Percentiles rank a stretch among this genome's conserved stretches.
These are phyloP conservation scores for Anthophora plumipes DNA, from an alignment of 2,888 invertebrate genomes.

Conservation along the genomic window DNA sequence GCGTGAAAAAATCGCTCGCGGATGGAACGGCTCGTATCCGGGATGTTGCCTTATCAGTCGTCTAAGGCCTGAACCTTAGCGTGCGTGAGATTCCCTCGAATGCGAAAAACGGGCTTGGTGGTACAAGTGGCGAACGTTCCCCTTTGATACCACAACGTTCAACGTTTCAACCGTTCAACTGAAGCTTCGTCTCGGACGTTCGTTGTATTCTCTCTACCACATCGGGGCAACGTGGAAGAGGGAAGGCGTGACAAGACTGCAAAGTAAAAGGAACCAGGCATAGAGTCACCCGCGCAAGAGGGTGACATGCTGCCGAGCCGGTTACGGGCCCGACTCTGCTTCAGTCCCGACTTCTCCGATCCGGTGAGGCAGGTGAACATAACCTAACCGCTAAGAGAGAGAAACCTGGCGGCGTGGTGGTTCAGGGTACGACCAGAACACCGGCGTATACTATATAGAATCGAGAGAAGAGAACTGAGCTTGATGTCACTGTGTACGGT, in stretches of 20 bases:
- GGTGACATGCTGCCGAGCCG: constrained; percentile 84
- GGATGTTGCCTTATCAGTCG: constrained; percentile 66
- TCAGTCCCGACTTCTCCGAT: constrained; percentile 67
- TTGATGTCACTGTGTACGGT: constrained; percentile 33
- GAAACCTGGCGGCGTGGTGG: constrained; percentile 63
- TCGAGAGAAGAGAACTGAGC: background rate
- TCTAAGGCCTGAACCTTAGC: constrained; percentile 29
- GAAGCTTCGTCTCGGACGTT: constrained; percentile 13
- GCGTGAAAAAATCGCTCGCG: constrained; percentile 45
- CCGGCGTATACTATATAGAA: constrained; percentile 60
- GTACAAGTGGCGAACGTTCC: constrained; percentile 53
- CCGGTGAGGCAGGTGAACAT: constrained; percentile 82
- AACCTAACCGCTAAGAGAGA: constrained; percentile 74
- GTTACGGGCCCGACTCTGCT: constrained; percentile 78
- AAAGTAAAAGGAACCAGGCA: constrained; percentile 82
- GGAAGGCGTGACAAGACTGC: constrained; percentile 83
- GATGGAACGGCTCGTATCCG: constrained; percentile 48
- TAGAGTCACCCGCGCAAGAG: constrained; percentile 84
- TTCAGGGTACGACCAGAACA: constrained; percentile 21
- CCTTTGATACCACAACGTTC: too few species aligned
- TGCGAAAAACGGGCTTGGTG: constrained; percentile 52
- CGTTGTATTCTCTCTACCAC: constrained; percentile 46
- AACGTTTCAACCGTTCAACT: too few species aligned
- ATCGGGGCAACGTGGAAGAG: constrained; percentile 73
- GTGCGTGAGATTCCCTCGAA: constrained; percentile 55